These are phyloP conservation scores for Podarcis siculus DNA, from an alignment of 2,797 vertebrate species.

Conservation along the genomic window DNA sequence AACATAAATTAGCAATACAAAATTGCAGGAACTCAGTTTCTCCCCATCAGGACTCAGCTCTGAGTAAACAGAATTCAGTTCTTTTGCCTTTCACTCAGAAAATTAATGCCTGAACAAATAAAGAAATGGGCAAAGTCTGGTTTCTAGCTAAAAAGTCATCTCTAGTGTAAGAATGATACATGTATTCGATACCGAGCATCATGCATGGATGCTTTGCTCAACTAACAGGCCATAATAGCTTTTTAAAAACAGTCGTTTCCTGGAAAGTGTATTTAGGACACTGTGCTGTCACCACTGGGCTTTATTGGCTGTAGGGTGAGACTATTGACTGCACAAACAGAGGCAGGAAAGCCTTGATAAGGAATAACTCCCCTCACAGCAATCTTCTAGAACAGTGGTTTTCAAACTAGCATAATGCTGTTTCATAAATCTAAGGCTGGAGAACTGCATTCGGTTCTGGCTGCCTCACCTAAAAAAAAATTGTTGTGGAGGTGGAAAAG, in stretches of 20 bases:
- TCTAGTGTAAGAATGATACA: not conserved
- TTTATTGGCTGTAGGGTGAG: not conserved
- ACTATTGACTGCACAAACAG: not conserved
- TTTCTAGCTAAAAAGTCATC: not conserved
- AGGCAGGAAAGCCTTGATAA: not conserved
- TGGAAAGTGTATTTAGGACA: not conserved
- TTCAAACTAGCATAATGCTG: constrained; percentile 16
- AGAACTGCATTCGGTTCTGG: no score
- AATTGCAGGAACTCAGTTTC: not conserved
- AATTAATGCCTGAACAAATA: not conserved
- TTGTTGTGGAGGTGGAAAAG: no score
- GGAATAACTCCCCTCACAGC: not conserved
- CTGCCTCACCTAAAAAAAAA: no score
- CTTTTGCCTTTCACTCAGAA: not conserved
- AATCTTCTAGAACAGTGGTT: not conserved
- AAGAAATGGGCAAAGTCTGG: not conserved
- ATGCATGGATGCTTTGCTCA: not conserved
- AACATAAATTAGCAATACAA: not conserved
- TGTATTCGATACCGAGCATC: not conserved
- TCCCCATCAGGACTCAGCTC: not conserved
- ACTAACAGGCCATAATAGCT: constrained; percentile 8
- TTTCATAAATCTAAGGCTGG: no score
- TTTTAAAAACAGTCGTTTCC: constrained; percentile 15
- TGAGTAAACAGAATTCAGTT: not conserved
- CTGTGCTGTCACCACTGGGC: not conserved